Percentiles rank a stretch among this genome's conserved stretches.
Evolutionary conservation across 2,888 invertebrate species (phyloP).

Genomic region (Apotomis betuletana): DNA sequence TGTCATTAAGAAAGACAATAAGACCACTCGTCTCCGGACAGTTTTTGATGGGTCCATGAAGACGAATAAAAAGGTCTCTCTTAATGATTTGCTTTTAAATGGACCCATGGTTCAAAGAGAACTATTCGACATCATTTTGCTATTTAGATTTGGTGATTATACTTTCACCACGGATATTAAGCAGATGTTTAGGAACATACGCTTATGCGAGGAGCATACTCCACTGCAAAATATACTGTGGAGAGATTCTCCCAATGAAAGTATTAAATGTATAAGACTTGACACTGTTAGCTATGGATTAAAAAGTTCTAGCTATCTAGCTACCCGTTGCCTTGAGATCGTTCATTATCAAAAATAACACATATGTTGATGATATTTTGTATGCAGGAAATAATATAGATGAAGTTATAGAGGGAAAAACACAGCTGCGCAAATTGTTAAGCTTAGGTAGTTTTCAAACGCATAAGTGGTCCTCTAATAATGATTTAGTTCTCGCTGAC

Average conservation of each 20-base stretch:
- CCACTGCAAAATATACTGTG: constrained; percentile 18
- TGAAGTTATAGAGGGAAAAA: neutral
- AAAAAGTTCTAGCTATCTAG: constrained; percentile 34
- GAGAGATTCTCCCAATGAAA: constrained; percentile 29
- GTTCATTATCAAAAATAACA: constrained; percentile 30
- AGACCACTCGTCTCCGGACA: neutral
- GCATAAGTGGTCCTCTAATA: constrained; percentile 21
- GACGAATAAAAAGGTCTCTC: constrained; percentile 11
- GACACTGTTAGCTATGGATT: constrained; percentile 41
- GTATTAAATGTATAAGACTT: constrained; percentile 38
- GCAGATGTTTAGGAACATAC: constrained; percentile 20
- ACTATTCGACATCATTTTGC: constrained; percentile 9
- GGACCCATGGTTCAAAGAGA: constrained; percentile 6
- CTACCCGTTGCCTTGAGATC: constrained; percentile 37
- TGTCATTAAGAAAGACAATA: neutral
- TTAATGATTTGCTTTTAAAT: constrained; percentile 16
- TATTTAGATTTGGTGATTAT: constrained; percentile 8
- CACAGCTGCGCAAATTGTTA: neutral
- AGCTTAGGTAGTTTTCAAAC: constrained; percentile 17
- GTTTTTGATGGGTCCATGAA: constrained; percentile 18
- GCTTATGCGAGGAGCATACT: neutral
- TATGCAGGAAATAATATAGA: constrained; percentile 12
- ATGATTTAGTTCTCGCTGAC: neutral
- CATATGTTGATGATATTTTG: constrained; percentile 41
- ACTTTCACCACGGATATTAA: constrained; percentile 15